Conservation (phyloP, 2,888 invertebrate genomes). For the Lucinisca nassula region DNA sequence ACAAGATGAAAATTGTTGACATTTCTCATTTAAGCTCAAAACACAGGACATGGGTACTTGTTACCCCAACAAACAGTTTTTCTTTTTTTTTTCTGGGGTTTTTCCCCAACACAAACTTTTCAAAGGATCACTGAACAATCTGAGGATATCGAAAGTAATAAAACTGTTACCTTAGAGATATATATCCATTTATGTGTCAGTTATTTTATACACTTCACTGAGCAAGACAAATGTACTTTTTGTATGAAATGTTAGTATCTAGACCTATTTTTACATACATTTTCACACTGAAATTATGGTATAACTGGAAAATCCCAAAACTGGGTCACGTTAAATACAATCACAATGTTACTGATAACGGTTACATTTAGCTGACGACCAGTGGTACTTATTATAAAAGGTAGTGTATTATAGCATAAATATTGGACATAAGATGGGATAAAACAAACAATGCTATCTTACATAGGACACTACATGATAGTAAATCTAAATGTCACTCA, state of each 20-base stretch:
- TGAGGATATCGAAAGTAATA: neutral
- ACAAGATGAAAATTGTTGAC: no score
- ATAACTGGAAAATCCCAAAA: constrained; percentile 7
- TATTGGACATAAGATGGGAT: neutral
- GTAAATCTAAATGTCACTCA: constrained; percentile 6
- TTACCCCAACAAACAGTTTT: no score
- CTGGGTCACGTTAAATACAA: neutral
- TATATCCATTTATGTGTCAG: neutral
- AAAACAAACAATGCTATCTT: neutral
- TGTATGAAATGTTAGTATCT: neutral
- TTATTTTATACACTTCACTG: neutral
- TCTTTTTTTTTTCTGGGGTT: no score
- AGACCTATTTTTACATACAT: neutral
- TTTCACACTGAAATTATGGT: neutral
- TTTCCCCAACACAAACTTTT: no score
- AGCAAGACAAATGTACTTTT: neutral
- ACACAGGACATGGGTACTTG: no score
- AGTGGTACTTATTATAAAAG: neutral
- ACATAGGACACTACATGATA: neutral
- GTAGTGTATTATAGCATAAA: neutral
- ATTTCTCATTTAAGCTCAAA: no score
- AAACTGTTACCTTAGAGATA: neutral
- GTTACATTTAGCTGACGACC: neutral
- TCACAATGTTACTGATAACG: neutral
- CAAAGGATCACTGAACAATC: no score